Evolutionary conservation across 2,888 invertebrate genomes (phyloP).

Genomic region (Deilephila porcellus): DNA sequence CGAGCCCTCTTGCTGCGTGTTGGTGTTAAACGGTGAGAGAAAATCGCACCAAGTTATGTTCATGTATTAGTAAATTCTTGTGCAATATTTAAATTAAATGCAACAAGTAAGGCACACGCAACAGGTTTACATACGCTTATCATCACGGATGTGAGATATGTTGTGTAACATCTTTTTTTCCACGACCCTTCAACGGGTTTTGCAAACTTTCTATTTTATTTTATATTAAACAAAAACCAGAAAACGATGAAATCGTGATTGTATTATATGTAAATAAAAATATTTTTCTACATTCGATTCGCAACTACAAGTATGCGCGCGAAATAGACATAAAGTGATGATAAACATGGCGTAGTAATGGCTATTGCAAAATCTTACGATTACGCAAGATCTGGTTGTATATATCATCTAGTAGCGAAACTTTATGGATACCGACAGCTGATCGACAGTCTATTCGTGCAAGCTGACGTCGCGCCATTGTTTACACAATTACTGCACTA

Average conservation of each 20-base stretch:
- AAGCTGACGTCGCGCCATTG: slow-evolving; percentile 29
- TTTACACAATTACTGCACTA: slow-evolving; percentile 12
- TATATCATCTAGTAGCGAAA: slow-evolving; percentile 72
- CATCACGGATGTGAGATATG: slow-evolving; percentile 57
- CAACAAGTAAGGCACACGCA: slow-evolving; percentile 56
- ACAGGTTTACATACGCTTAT: slow-evolving; percentile 67
- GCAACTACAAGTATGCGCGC: no score
- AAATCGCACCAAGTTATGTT: not conserved
- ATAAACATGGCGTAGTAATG: not conserved
- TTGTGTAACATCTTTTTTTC: slow-evolving; percentile 55
- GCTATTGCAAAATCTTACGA: slow-evolving; percentile 27
- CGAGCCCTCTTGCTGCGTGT: not conserved
- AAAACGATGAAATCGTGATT: not conserved
- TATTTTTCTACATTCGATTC: no score
- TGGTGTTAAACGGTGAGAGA: not conserved
- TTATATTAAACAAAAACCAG: not conserved
- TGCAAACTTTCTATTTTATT: not conserved
- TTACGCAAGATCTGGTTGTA: slow-evolving; percentile 65
- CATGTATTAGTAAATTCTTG: slow-evolving; percentile 34
- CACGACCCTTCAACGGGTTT: slow-evolving; percentile 1
- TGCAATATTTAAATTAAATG: slow-evolving; percentile 47
- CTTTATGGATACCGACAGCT: slow-evolving; percentile 70
- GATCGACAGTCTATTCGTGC: slow-evolving; percentile 56
- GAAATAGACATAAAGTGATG: not conserved
- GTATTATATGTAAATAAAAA: not conserved